These are phyloP conservation scores for Xenotilapia flavipinnis DNA, from an alignment of 2,113 vertebrate species.

Conservation along the genomic window DNA sequence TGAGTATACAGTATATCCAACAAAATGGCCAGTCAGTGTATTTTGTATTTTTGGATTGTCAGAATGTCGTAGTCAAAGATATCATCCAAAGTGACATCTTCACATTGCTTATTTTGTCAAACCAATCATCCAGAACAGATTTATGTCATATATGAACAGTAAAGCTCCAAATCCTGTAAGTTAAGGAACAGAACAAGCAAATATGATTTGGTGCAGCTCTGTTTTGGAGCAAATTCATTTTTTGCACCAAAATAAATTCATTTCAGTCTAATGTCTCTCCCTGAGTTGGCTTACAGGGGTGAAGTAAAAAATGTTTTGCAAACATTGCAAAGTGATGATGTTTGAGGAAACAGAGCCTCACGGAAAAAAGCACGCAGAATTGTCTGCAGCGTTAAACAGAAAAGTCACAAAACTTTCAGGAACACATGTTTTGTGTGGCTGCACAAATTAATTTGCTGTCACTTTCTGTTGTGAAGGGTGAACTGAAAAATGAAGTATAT, in stretches of 20 bases:
- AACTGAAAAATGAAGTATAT: not conserved
- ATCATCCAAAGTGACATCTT: not conserved
- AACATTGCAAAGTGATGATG: not conserved
- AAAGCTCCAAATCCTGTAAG: not conserved
- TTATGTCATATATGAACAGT: not conserved
- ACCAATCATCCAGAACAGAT: not conserved
- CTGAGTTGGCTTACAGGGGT: not conserved
- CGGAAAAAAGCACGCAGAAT: not conserved
- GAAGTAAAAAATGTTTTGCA: not conserved
- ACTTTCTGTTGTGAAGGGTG: not conserved
- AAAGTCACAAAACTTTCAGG: not conserved
- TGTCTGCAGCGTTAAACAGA: not conserved
- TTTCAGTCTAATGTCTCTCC: not conserved
- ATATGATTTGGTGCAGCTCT: not conserved
- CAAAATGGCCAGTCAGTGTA: not conserved
- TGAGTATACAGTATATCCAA: not conserved
- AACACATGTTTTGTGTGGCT: not conserved
- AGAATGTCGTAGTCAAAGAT: not conserved
- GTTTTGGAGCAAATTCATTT: not conserved
- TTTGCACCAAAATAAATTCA: not conserved
- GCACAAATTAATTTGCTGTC: not conserved
- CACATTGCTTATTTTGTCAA: not conserved
- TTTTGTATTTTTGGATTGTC: not conserved
- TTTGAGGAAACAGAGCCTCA: not conserved
- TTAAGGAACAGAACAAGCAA: not conserved